Evolutionary conservation across 35 echinoderm and acorn worm species (phyloP).

Genomic region (Heliocidaris tuberculata): DNA sequence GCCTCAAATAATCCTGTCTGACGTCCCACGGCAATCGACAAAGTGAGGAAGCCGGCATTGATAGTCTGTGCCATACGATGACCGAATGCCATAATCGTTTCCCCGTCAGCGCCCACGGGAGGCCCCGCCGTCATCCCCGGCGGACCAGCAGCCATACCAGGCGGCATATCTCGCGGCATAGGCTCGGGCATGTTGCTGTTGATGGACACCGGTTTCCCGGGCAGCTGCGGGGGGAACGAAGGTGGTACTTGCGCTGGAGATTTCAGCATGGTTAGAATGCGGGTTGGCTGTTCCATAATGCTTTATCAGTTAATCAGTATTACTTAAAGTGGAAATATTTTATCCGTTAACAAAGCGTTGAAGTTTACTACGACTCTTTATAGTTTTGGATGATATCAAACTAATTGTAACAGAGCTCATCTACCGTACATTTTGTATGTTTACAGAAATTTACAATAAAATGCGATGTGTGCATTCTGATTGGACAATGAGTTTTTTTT

Average conservation of each 20-base stretch:
- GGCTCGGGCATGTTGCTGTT: conserved; percentile 45
- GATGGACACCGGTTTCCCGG: conserved; percentile 43
- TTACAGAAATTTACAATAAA: neutral
- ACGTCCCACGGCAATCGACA: conserved; percentile 79
- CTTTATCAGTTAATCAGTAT: neutral
- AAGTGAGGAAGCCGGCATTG: conserved; percentile 69
- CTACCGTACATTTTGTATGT: neutral
- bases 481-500: neutral
- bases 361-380: neutral
- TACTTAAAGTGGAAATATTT: neutral
- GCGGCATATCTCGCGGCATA: conserved; percentile 41
- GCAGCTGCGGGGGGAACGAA: neutral
- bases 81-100: conserved; percentile 72
- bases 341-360: neutral
- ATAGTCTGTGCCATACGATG: conserved; percentile 83
- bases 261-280: conserved; percentile 36
- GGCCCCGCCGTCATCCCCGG: conserved; percentile 54
- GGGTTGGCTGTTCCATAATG: conserved; percentile 31
- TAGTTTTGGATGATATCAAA: neutral
- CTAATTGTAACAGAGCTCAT: neutral
- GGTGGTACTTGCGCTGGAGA: conserved; percentile 6
- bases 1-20: conserved; percentile 80
- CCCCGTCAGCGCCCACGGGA: conserved; percentile 37
- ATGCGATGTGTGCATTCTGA: neutral
- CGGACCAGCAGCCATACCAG: conserved; percentile 59